These are phyloP conservation scores for Hydrolagus colliei DNA, from an alignment of 2,797 vertebrate genomes.

Conservation along the genomic window DNA sequence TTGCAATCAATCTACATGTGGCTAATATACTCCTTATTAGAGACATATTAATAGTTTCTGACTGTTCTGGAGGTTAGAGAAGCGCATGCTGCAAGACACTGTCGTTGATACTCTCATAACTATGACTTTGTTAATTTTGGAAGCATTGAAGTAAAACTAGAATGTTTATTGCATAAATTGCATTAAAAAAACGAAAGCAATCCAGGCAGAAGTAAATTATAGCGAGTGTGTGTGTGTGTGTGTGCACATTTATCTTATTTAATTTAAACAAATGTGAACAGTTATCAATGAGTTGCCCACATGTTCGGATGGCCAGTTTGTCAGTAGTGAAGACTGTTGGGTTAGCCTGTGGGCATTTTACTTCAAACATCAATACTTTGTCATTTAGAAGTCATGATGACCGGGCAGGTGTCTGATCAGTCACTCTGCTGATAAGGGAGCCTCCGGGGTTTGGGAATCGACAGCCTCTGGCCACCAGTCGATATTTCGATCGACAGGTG, in stretches of 20 bases:
- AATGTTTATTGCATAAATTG: neutral
- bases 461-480: slow-evolving; percentile 39
- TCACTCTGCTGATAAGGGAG: slow-evolving; percentile 39
- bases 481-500: slow-evolving; percentile 52
- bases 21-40: neutral
- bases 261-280: slow-evolving; percentile 24
- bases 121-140: neutral
- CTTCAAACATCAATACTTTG: slow-evolving; percentile 42
- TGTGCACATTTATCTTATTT: neutral
- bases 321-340: slow-evolving; percentile 35
- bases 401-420: slow-evolving; percentile 44
- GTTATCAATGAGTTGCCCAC: slow-evolving; percentile 40
- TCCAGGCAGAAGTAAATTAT: neutral
- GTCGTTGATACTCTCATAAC: neutral
- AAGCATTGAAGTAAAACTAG: too few relatives aligned
- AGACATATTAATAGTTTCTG: neutral
- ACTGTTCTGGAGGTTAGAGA: neutral
- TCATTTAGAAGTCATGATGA: slow-evolving; percentile 36
- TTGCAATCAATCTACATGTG: neutral
- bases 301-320: slow-evolving; percentile 41
- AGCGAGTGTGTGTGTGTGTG: neutral
- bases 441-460: slow-evolving; percentile 39
- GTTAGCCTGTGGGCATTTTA: slow-evolving; percentile 41
- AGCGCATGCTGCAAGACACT: neutral
- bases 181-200: neutral